Evolutionary conservation across 2,113 vertebrate species (phyloP), one percentile per base, ranked within the genome.

Genomic region (Marmota monax): DNA sequence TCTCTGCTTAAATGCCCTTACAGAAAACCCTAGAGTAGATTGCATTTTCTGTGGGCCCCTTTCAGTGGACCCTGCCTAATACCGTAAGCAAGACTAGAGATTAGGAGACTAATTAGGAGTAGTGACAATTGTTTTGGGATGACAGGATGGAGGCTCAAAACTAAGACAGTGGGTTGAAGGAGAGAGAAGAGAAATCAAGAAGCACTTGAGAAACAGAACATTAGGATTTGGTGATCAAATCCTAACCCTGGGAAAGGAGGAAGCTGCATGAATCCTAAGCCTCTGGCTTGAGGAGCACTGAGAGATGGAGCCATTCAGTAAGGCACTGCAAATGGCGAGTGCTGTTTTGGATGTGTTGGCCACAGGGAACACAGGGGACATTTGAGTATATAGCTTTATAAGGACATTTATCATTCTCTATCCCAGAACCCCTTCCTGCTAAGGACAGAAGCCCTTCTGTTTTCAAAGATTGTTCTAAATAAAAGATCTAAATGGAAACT

Each of bases 1-100:
- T 27, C 42, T 89, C n/a, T 72, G 32, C 48, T 92, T 86, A 96
- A 77, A 58, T 87, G 65, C 61, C 23, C 34, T 89, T 89, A 22
- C 8, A 92, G 25, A 34, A 61, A 94, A 72, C 14, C 20, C 37
- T 72, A 39, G 5, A 73, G 12, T 20, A 6, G 16, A 37, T 88
- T 74, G 22, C 74, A 3, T 84, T 53, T 86, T 78, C 45, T 42
- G 32, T 69, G 65, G 83, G 56, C 4, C 4, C 45, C 34, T 53
- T 80, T 56, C 63, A 10, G 63, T 42, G n/a, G 56, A 73, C 17
- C 7, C 63, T 61, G 39, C 65, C 5, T 72, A 37, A 25, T 34
- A 37, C 0, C 69, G 48, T 20, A 9, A 74, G 17, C 13, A 78
- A 73, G 77, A 61, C n/a, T 61, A 27, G 37, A 79, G 69, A 67